These are phyloP conservation scores for Volucella bombylans DNA, from an alignment of 2,888 invertebrate species.

Conservation along the genomic window DNA sequence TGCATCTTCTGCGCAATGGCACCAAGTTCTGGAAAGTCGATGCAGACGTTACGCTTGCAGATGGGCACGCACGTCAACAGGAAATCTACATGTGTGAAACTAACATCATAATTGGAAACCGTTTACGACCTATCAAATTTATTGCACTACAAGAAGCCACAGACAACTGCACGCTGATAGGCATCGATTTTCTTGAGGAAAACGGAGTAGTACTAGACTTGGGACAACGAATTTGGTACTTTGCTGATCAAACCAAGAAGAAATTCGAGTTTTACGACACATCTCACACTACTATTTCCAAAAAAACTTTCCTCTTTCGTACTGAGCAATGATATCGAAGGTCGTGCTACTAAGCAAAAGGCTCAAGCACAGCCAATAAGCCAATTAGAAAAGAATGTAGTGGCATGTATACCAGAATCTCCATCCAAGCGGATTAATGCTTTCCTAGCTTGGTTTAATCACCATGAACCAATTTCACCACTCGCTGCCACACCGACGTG, in stretches of 20 bases:
- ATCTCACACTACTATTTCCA: neutral
- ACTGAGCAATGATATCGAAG: too few species aligned
- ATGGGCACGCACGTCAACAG: constrained; percentile 9
- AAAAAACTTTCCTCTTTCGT: neutral
- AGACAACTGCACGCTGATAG: constrained; percentile 15
- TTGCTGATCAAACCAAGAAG: constrained; percentile 12
- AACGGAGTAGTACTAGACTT: constrained; percentile 9
- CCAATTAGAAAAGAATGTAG: too few species aligned
- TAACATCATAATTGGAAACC: constrained; percentile 24
- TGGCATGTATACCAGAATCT: too few species aligned
- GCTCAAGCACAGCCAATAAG: too few species aligned
- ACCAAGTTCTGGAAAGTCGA: constrained; percentile 11
- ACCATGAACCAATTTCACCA: neutral
- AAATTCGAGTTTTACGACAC: constrained; percentile 16
- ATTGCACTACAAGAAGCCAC: constrained; percentile 15
- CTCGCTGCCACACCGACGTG: neutral
- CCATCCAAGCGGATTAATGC: neutral
- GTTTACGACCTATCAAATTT: constrained; percentile 23
- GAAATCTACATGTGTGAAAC: constrained; percentile 28
- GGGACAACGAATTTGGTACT: constrained; percentile 7
- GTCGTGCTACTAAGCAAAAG: too few species aligned
- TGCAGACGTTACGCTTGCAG: too few species aligned
- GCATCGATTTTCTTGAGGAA: constrained; percentile 31
- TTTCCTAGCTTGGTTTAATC: neutral
- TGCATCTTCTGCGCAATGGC: constrained; percentile 29